Evolutionary conservation across 2,888 invertebrate species (phyloP).

Genomic region (Drosophila nigricruria): DNA sequence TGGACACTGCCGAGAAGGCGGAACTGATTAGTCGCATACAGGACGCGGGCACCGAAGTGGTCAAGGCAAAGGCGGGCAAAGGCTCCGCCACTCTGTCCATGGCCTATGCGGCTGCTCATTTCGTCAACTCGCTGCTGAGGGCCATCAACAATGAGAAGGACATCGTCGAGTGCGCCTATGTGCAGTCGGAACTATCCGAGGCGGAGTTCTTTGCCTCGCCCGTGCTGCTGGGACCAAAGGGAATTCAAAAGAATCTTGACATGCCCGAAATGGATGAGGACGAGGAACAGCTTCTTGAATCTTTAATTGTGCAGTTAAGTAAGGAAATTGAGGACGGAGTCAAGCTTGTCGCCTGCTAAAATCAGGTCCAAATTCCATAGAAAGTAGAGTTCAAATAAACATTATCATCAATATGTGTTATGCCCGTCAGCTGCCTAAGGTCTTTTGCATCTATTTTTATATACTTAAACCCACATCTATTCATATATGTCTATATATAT

Average conservation of each 20-base stretch:
- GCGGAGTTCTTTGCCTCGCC: conserved; percentile 96
- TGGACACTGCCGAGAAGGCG: conserved; percentile 91
- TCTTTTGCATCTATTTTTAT: conserved; percentile 18
- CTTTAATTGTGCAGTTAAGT: conserved; percentile 92
- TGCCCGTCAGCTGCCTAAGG: conserved; percentile 5
- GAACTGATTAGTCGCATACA: conserved; percentile 95
- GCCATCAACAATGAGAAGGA: conserved; percentile 91
- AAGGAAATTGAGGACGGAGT: conserved; percentile 30
- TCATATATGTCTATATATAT: conserved; percentile 1
- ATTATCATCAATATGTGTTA: background rate
- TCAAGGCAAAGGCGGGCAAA: conserved; percentile 96
- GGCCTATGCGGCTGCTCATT: conserved; percentile 97
- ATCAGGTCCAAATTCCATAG: conserved; percentile 1
- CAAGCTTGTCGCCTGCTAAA: background rate
- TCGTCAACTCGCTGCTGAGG: conserved; percentile 92
- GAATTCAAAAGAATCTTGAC: conserved; percentile 95
- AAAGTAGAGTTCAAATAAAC: conserved; percentile 7
- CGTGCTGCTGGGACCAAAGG: conserved; percentile 89
- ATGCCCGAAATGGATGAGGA: conserved; percentile 91
- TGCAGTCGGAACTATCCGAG: conserved; percentile 93
- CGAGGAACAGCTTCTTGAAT: conserved; percentile 91
- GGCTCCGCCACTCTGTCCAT: conserved; percentile 98
- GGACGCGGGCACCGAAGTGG: conserved; percentile 97
- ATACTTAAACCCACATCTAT: conserved; percentile 7
- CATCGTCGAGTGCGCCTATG: conserved; percentile 95